Evolutionary conservation across 2,113 vertebrate genomes (phyloP).

Genomic region (Zosterops borbonicus): DNA sequence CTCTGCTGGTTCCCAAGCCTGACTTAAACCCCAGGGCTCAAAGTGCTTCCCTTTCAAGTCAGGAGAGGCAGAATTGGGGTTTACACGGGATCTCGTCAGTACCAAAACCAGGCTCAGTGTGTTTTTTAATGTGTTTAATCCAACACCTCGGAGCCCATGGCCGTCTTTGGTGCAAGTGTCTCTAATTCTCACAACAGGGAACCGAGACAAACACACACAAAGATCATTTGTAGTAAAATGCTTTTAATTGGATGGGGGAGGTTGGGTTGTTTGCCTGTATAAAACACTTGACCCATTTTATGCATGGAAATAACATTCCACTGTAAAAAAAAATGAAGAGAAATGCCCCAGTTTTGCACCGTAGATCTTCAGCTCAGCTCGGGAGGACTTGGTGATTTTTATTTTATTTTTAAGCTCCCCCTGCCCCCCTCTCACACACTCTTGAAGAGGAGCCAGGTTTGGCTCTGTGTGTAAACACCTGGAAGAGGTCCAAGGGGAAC

Average conservation of each 20-base stretch:
- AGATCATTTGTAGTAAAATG: constrained; percentile 72
- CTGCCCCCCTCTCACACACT: neutral
- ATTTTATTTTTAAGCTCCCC: constrained; percentile 50
- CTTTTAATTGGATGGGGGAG: constrained; percentile 72
- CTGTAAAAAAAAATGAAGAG: constrained; percentile 65
- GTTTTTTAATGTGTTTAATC: neutral
- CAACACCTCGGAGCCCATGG: neutral
- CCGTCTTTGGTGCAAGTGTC: constrained; percentile 19
- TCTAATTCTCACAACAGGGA: constrained; percentile 44
- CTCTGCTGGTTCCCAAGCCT: constrained; percentile 3
- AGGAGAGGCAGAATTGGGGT: neutral
- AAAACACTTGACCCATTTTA: constrained; percentile 78
- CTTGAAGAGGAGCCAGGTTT: constrained; percentile 77
- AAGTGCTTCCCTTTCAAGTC: constrained; percentile 20
- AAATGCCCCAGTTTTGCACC: constrained; percentile 62
- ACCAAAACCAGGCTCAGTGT: neutral
- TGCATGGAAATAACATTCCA: constrained; percentile 75
- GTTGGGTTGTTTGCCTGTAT: constrained; percentile 71
- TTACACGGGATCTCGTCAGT: neutral
- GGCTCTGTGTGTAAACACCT: constrained; percentile 79
- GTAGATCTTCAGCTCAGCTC: constrained; percentile 46
- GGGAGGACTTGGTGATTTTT: constrained; percentile 58
- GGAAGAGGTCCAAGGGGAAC: constrained; percentile 73
- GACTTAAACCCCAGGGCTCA: neutral
- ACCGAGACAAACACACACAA: constrained; percentile 37